Evolutionary conservation across 53 echinoderm and acorn worm species (phyloP), one percentile per base, ranked within the genome.

Genomic region (Holothuria scabra): DNA sequence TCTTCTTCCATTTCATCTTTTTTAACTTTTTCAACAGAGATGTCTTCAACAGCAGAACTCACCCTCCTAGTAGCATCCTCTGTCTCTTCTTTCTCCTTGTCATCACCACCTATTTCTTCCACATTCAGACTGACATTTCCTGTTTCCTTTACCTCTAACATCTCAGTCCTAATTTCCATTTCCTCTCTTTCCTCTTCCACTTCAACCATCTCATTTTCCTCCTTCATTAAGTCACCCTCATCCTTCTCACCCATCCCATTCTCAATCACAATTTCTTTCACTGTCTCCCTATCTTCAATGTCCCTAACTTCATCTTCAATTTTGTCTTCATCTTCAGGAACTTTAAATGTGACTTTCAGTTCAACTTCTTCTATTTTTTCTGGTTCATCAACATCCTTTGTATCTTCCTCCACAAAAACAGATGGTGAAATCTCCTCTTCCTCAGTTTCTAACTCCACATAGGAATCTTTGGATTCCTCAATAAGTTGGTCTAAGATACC

Each of bases 401-500:
- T 52, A 3, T 52, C 52, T 52, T 52, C 52, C 52, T 52, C 18
- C 16, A 52, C 52, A 52, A 18, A 52, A 52, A 52, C 52, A 16
- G 16, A 52, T 16, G 52, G 52, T 16, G 52, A 18, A 8, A 14
- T 2, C 52, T 52, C 52, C 3, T 1, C 52, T 2, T 12, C 52
- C 52, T 2, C 52, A 52, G 52, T 52, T 16, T 52, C 52, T 18
- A 0, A 14, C 14, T 52, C 52, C 1, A 18, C 13, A 18, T 14
- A 14, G 52, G 59, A 29, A 19, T 78, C 78, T 23, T 58, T 78
- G 28, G 78, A 78, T 28, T 78, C 78, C 32, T 78, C 78, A 57
- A 78, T 78, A 21, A 78, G 31, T 52, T 78, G 78, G 76, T 76
- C 76, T 23, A 76, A 55, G 76, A 76, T 76, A 8, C 76, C 76